Evolutionary conservation across 2,888 invertebrate genomes (phyloP).

Genomic region (Lomographa bimaculata): DNA sequence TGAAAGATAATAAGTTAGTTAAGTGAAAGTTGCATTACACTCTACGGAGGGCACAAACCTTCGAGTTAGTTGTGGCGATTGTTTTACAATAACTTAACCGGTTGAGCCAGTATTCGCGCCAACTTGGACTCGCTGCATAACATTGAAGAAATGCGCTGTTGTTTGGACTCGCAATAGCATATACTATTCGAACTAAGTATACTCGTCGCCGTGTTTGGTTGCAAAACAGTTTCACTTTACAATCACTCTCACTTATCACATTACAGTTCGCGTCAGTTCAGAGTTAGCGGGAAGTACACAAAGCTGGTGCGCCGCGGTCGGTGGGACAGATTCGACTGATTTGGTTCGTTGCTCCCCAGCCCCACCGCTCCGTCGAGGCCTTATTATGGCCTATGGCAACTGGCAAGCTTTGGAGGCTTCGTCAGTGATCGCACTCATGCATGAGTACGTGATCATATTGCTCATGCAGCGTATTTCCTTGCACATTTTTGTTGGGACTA

Average conservation of each 20-base stretch:
- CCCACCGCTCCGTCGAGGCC: constrained; percentile 34
- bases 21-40: constrained; percentile 61
- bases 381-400: constrained; percentile 36
- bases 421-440: neutral
- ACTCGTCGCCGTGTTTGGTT: constrained; percentile 12
- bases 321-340: constrained; percentile 61
- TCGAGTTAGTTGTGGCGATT: constrained; percentile 15
- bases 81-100: constrained; percentile 25
- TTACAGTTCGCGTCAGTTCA: constrained; percentile 41
- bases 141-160: constrained; percentile 16
- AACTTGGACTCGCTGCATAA: constrained; percentile 18
- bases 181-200: constrained; percentile 8
- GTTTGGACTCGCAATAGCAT: constrained; percentile 11
- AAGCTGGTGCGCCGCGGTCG: constrained; percentile 33
- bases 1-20: constrained; percentile 49
- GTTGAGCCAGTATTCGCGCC: constrained; percentile 26
- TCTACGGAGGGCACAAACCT: constrained; percentile 28
- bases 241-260: constrained; percentile 63
- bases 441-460: constrained; percentile 38
- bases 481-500: constrained; percentile 1
- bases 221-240: constrained; percentile 62
- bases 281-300: constrained; percentile 47
- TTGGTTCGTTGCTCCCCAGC: constrained; percentile 44
- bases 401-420: constrained; percentile 47
- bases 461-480: constrained; percentile 36